Conservation (phyloP, 1,140 invertebrate genomes). For the Scaptodrosophila lebanonensis region DNA sequence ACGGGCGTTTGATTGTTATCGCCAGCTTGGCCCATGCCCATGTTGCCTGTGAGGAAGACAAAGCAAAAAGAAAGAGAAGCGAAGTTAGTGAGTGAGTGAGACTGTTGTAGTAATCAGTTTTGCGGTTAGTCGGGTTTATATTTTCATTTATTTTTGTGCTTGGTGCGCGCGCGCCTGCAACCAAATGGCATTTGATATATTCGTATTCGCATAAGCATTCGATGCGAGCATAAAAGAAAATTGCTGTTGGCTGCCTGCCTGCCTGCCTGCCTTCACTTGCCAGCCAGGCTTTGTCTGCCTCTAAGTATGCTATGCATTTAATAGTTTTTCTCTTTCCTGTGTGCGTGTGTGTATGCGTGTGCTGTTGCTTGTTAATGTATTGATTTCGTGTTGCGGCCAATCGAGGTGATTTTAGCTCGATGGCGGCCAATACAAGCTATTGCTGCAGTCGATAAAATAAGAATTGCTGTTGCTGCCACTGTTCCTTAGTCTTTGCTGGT, state of each 20-base stretch:
- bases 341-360: not conserved
- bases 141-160: slow-evolving; percentile 73
- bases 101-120: slow-evolving; percentile 63
- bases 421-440: not conserved
- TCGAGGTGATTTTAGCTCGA: slow-evolving; percentile 1
- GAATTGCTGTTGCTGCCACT: no score
- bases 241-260: slow-evolving; percentile 27
- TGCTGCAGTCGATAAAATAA: no score
- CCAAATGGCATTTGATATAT: slow-evolving; percentile 48
- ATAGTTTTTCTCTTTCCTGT: slow-evolving; percentile 34
- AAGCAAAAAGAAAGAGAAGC: slow-evolving; percentile 12
- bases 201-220: slow-evolving; percentile 1
- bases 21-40: slow-evolving; percentile 61
- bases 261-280: no score
- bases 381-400: slow-evolving; percentile 34
- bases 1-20: slow-evolving; percentile 77
- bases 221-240: slow-evolving; percentile 43
- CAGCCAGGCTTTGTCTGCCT: slow-evolving; percentile 1
- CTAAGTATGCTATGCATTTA: slow-evolving; percentile 49
- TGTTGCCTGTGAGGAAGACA: slow-evolving; percentile 50
- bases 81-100: not conserved
- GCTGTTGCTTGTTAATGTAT: slow-evolving; percentile 30
- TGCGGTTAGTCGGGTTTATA: slow-evolving; percentile 68
- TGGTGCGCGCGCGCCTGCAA: slow-evolving; percentile 45
- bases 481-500: no score